Percentiles rank a stretch among this genome's conserved stretches.
These are phyloP conservation scores for Pipistrellus kuhlii DNA, from an alignment of 2,797 vertebrate genomes.

Conservation along the genomic window DNA sequence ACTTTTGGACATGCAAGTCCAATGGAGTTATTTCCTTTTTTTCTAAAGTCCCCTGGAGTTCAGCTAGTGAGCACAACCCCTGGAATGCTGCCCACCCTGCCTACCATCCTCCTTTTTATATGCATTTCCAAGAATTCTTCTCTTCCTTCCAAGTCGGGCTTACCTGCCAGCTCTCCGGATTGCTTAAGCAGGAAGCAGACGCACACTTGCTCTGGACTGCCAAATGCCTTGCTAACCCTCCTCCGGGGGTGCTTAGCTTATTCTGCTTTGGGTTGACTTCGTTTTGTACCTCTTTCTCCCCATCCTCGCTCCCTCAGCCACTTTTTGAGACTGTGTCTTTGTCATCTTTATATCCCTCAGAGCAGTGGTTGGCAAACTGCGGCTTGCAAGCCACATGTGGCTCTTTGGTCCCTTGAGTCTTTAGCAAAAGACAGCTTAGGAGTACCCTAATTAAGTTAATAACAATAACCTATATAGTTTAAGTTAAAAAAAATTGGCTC, in stretches of 20 bases:
- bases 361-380: background rate
- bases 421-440: too few species aligned
- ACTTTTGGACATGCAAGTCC: background rate
- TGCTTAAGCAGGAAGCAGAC: background rate
- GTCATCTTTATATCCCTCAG: too few species aligned
- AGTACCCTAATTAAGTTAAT: too few species aligned
- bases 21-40: background rate
- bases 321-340: background rate
- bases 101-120: background rate
- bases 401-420: too few species aligned
- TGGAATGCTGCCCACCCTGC: background rate
- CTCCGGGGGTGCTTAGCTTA: background rate
- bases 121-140: background rate
- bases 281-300: background rate
- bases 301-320: fast-evolving
- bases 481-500: too few species aligned
- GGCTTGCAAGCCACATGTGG: too few species aligned
- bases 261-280: background rate
- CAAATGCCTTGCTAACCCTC: background rate
- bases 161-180: background rate
- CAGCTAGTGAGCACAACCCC: background rate
- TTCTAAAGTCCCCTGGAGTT: background rate
- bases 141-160: background rate
- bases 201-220: background rate
- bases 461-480: too few species aligned